Evolutionary conservation across 2,888 invertebrate genomes (phyloP).

Genomic region (Pollenia labialis): DNA sequence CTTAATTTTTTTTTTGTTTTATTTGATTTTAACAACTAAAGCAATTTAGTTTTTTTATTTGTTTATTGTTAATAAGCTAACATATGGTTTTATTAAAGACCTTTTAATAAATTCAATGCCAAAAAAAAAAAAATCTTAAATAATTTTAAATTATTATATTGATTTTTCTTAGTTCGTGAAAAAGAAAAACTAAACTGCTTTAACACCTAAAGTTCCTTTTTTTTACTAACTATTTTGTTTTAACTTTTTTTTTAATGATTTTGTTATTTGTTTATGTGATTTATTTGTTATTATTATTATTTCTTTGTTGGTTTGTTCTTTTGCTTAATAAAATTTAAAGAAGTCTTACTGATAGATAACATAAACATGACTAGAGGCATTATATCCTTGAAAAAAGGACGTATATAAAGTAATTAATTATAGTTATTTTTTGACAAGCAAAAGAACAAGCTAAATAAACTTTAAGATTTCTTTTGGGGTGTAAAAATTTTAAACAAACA

Average conservation of each 20-base stretch:
- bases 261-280: not conserved
- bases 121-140: conserved; percentile 51
- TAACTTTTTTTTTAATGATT: conserved; percentile 39
- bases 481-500: not conserved
- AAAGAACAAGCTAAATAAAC: conserved; percentile 43
- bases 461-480: conserved; percentile 1
- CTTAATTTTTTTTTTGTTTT: conserved; percentile 27
- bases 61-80: conserved; percentile 67
- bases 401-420: conserved; percentile 67
- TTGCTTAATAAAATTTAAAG: conserved; percentile 59
- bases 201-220: conserved; percentile 65
- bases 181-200: conserved; percentile 65
- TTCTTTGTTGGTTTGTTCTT: conserved; percentile 5
- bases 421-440: conserved; percentile 30
- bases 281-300: conserved; percentile 36
- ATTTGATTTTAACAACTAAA: conserved; percentile 66
- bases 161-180: conserved; percentile 33
- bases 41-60: conserved; percentile 56
- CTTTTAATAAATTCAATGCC: conserved; percentile 55
- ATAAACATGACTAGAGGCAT: conserved; percentile 64
- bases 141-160: conserved; percentile 54
- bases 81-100: conserved; percentile 52
- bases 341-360: conserved; percentile 52
- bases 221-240: conserved; percentile 63
- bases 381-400: conserved; percentile 61